Base-by-base conservation (phyloP, 2,797 vertebrate genomes). In the Cetoscarus ocellatus region DNA sequence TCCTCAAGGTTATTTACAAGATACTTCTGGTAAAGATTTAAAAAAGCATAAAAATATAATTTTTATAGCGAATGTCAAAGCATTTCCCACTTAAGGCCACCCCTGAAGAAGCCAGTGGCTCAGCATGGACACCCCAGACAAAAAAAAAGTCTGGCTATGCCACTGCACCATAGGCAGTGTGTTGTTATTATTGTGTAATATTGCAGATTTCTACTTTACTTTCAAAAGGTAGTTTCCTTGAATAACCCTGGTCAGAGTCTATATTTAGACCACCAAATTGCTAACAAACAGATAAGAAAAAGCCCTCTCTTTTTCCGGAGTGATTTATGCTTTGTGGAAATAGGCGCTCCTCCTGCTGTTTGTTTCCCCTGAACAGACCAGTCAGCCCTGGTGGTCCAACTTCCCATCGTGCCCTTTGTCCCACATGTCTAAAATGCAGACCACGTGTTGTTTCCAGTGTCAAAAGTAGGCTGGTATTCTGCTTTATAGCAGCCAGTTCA, bases 361-460 rank as follows among this genome's bases (percentile, higher is more conserved):
- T 58, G 71, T 78, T 73, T 76, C 67, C 73, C 44, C 68, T 64
- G 44, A 67, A 72, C 38, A 70, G 73, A 7, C 71, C 55, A 54
- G 38, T 55, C 86, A 54, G 73, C 84, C 73, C 68, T 18, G 90
- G 91, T 93, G 91, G 88, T 89, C 88, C 75, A 1, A 75, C 82
- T 81, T 56, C 80, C 76, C 78, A 61, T 76, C 67, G 69, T 93
- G 90, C 92, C 90, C 91, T 94, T 95, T 94, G 92, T 93, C 93
- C 93, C 82, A 91, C 87, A 89, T 90, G 87, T 87, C 80, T 84
- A 81, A 88, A 91, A 91, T 80, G 76, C 90, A 85, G 78, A 94
- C 90, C 94, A 95, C 94, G 93, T 95, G 94, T 92, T 92, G 84
- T 90, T 88, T 90, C 85, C 80, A 80, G 84, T 88, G 88, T 90